Evolutionary conservation across 1,140 invertebrate species (phyloP).

Genomic region (Asbolus verrucosus): DNA sequence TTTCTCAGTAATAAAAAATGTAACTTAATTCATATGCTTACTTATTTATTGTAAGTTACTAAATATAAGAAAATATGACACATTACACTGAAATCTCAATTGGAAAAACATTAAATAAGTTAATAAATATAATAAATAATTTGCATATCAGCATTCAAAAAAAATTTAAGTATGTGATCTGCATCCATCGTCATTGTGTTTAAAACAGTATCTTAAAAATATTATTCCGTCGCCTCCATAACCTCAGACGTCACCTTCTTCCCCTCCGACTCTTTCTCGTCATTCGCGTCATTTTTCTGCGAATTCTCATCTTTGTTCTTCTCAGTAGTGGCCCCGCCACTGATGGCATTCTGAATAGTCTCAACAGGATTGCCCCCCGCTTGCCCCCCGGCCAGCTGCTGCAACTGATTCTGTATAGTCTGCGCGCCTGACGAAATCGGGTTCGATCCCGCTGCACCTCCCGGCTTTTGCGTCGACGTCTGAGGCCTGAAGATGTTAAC

Average conservation of each 20-base stretch:
- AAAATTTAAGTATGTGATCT: too few relatives aligned
- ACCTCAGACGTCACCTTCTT: background rate
- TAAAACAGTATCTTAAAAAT: too few relatives aligned
- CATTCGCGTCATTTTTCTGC: too few relatives aligned
- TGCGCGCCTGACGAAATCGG: constrained; percentile 4
- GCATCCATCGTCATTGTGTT: too few relatives aligned
- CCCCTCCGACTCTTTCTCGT: background rate
- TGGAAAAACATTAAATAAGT: too few relatives aligned
- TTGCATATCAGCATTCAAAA: too few relatives aligned
- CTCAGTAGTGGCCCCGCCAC: background rate
- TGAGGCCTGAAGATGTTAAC: constrained; percentile 43
- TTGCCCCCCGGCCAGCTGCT: constrained; percentile 5
- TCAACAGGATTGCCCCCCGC: constrained; percentile 4
- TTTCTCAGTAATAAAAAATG: too few relatives aligned
- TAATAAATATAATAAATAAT: too few relatives aligned
- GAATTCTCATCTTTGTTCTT: background rate
- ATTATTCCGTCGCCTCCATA: background rate
- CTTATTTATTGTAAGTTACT: too few relatives aligned
- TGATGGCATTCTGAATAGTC: background rate
- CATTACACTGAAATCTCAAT: too few relatives aligned
- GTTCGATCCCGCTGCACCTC: constrained; percentile 3
- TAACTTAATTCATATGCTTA: too few relatives aligned
- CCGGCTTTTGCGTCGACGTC: background rate
- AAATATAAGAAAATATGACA: too few relatives aligned
- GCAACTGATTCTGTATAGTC: constrained; percentile 7